Conservation (phyloP, 2,888 invertebrate species). For the Eledona agricola region DNA sequence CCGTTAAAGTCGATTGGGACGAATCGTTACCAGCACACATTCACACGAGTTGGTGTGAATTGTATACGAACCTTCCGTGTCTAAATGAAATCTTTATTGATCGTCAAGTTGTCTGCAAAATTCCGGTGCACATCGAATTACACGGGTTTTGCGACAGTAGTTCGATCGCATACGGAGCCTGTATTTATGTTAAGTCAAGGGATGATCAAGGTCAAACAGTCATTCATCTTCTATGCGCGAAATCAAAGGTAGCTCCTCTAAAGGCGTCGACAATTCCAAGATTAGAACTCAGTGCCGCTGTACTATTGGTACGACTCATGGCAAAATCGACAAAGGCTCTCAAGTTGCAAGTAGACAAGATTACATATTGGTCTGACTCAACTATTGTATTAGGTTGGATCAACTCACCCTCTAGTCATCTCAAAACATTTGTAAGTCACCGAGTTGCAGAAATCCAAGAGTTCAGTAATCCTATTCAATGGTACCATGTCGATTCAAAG, state of each 20-base stretch:
- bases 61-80: neutral
- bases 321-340: neutral
- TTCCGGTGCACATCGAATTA: neutral
- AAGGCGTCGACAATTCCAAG: conserved; percentile 8
- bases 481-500: conserved; percentile 23
- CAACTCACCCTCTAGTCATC: too few species aligned
- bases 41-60: neutral
- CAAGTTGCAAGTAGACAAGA: neutral
- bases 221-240: conserved; percentile 10
- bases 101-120: neutral
- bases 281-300: conserved; percentile 7
- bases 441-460: too few species aligned
- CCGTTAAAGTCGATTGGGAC: conserved; percentile 21
- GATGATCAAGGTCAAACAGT: conserved; percentile 1
- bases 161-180: conserved; percentile 15
- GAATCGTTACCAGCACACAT: conserved; percentile 22
- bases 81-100: neutral
- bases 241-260: conserved; percentile 15
- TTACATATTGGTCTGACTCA: neutral
- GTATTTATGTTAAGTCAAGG: conserved; percentile 14
- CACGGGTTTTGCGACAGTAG: conserved; percentile 25
- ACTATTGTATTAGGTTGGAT: conserved; percentile 3
- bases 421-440: conserved; percentile 25
- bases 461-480: too few species aligned
- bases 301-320: neutral